phyloP scores from a whole-genome alignment of 1,140 invertebrate genomes.

The Saccostrea echinata region DNA sequence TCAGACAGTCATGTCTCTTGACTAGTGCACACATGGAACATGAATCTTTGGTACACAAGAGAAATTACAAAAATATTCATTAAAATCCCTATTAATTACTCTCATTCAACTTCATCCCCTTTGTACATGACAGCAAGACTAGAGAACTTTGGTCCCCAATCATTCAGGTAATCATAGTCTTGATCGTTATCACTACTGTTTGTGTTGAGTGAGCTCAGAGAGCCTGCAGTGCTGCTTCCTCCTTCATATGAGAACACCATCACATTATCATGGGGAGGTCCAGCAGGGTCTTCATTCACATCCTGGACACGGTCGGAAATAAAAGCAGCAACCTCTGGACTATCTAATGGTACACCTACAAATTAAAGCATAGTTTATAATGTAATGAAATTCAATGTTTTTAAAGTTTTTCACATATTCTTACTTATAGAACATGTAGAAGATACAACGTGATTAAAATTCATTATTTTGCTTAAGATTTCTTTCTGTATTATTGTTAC shows the following conservation, averaged over 20 bases:
- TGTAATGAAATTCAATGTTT: background rate
- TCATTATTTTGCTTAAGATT: background rate
- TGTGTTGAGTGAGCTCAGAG: conserved; percentile 94
- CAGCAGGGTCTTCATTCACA: conserved; percentile 96
- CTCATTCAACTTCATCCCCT: conserved; percentile 65
- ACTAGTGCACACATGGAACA: conserved; percentile 27
- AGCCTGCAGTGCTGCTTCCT: conserved; percentile 96
- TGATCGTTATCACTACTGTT: conserved; percentile 96
- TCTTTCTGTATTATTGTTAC: background rate
- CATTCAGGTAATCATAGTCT: conserved; percentile 97
- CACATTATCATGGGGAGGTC: conserved; percentile 97
- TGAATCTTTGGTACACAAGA: conserved; percentile 13
- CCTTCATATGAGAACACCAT: conserved; percentile 99
- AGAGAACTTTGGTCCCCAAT: conserved; percentile 98
- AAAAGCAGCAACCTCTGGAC: conserved; percentile 96
- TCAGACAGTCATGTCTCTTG: background rate
- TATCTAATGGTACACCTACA: conserved; percentile 72
- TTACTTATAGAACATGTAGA: too few species aligned
- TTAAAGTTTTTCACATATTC: background rate
- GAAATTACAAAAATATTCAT: background rate
- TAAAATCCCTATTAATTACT: background rate
- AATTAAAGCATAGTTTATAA: background rate
- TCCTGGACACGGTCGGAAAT: conserved; percentile 97
- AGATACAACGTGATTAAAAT: too few species aligned
- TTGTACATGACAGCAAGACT: conserved; percentile 98